Conservation (phyloP, 2,113 vertebrate species). For the Cathartes aura region DNA sequence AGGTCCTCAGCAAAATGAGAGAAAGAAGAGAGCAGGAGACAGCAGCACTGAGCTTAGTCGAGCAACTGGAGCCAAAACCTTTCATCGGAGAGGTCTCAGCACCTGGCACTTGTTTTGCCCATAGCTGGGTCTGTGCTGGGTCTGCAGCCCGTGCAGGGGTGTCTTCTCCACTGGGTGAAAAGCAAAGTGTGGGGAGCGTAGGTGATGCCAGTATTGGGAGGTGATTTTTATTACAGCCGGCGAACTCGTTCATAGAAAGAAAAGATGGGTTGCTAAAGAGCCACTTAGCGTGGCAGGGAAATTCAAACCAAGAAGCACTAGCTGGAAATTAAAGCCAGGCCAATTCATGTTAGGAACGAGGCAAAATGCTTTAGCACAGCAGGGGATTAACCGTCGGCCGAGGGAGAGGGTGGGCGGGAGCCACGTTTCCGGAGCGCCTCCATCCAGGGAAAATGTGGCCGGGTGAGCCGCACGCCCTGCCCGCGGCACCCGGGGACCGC, state of each 20-base stretch:
- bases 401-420: background rate
- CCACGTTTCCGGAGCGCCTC: rapidly evolving
- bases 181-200: rapidly evolving
- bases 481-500: rapidly evolving
- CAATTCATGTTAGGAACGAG: background rate
- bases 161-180: background rate
- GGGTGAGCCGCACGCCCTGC: rapidly evolving
- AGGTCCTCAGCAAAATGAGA: background rate
- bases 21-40: background rate
- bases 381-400: background rate
- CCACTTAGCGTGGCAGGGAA: background rate
- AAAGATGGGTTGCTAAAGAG: slow-evolving; percentile 12
- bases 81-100: background rate
- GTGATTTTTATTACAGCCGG: background rate
- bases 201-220: background rate
- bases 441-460: background rate
- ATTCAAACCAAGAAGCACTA: background rate
- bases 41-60: background rate
- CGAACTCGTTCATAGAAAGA: background rate
- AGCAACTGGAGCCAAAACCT: background rate
- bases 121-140: background rate
- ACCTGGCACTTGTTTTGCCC: background rate
- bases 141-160: background rate
- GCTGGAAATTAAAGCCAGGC: slow-evolving; percentile 53
- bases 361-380: slow-evolving; percentile 10